These are phyloP conservation scores for Heteronetta atricapilla DNA, from an alignment of 2,113 vertebrate species.

Conservation along the genomic window DNA sequence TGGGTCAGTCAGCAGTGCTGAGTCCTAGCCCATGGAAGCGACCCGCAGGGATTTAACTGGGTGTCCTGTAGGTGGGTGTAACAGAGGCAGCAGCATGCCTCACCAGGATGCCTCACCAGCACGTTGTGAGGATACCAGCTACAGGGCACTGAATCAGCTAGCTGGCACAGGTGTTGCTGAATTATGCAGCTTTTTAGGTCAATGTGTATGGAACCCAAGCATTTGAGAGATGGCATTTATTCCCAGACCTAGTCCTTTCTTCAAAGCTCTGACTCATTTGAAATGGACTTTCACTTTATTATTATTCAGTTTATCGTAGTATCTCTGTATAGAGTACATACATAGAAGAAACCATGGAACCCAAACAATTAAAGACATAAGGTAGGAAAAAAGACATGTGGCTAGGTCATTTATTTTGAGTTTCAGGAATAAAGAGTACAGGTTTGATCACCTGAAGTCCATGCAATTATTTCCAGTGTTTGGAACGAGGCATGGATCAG, in stretches of 20 bases:
- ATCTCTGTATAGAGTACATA: background rate
- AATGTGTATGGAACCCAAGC: background rate
- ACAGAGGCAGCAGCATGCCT: background rate
- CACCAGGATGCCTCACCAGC: background rate
- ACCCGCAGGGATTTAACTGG: background rate
- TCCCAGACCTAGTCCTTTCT: background rate
- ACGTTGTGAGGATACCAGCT: background rate
- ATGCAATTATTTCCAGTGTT: background rate
- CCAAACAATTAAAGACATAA: background rate
- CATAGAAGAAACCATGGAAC: background rate
- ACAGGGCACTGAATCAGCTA: fast-evolving
- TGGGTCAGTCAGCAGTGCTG: background rate
- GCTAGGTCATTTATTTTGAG: background rate
- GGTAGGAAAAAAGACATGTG: background rate
- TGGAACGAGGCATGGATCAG: background rate
- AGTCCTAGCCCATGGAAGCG: background rate
- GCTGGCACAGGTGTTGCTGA: background rate
- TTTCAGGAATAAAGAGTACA: background rate
- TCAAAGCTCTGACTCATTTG: background rate
- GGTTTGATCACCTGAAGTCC: background rate
- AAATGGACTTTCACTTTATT: background rate
- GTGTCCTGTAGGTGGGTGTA: fast-evolving
- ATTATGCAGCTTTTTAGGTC: background rate
- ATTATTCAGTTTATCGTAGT: background rate
- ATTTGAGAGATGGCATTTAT: background rate